A percentile compares a stretch with the other conserved stretches of the same genome.
phyloP scores from a whole-genome alignment of 2,888 invertebrate genomes.

The Limnephilus rhombicus region DNA sequence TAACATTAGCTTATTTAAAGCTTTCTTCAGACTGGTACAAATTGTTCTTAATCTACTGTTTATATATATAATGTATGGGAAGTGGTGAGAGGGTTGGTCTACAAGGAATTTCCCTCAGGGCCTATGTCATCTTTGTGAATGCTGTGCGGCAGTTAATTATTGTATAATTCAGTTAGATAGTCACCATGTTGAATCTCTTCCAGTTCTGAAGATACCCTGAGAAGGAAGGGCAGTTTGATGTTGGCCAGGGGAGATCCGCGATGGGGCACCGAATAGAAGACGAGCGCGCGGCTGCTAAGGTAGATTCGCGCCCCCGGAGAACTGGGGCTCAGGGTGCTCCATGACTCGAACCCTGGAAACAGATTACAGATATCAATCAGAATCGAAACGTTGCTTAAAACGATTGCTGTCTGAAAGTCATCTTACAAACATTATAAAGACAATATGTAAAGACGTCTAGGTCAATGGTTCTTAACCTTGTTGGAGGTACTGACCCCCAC shows the following conservation, averaged over 20 bases:
- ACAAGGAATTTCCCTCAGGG: not conserved
- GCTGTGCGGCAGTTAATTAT: not conserved
- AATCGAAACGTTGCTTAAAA: too few relatives aligned
- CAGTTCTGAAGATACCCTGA: constrained; percentile 87
- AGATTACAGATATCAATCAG: not conserved
- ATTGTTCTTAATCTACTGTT: too few relatives aligned
- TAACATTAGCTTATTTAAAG: too few relatives aligned
- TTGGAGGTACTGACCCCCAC: too few relatives aligned
- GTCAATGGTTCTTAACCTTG: too few relatives aligned
- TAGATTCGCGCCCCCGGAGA: constrained; percentile 78
- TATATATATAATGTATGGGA: too few relatives aligned
- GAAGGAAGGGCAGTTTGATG: constrained; percentile 83
- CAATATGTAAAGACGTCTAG: too few relatives aligned
- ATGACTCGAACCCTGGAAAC: constrained; percentile 52
- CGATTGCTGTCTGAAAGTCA: too few relatives aligned
- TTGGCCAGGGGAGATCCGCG: constrained; percentile 88
- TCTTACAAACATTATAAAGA: too few relatives aligned
- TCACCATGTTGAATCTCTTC: constrained; percentile 88
- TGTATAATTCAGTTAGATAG: not conserved
- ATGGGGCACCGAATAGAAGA: constrained; percentile 94
- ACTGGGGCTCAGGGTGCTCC: constrained; percentile 68
- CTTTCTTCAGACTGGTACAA: too few relatives aligned
- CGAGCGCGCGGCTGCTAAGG: constrained; percentile 80
- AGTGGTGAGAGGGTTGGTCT: too few relatives aligned
- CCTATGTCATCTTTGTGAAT: not conserved